Base-by-base conservation (phyloP, 2,888 invertebrate species). In the Ophion slaviceki region DNA sequence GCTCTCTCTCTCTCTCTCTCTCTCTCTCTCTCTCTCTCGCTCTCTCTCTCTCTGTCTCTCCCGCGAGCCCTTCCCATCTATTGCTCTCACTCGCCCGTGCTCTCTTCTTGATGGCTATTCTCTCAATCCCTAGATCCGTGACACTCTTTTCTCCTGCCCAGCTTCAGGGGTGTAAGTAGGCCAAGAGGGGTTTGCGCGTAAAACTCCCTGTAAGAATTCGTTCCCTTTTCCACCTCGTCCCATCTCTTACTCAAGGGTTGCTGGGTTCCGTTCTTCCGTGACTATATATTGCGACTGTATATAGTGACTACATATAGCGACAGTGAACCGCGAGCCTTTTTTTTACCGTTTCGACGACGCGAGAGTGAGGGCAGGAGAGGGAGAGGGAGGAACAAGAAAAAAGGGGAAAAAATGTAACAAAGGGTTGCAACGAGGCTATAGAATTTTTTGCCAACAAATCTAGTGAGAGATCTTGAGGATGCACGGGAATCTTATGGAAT, bases 131-230 rank as follows among this genome's bases (percentile, higher is more conserved):
- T 76, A 71, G 80, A 76, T 80, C 76, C 80, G 84, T 76, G 80
- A 77, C 80, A 80, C 84, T 80, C 80, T 76, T 84, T 80, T 84
- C 80, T 71, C 70, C 80, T 68, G 20, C 71, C 74, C 68, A 79
- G 78, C 72, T 61, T 64, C 62, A 45, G 74, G 68, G 74, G 68
- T 83, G 83, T 79, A 79, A 83, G 83, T 83, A 79, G 74, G 74
- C 83, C 83, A 74, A 78, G 75, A 68, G 82, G 67, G 64, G 57
- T 59, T 40, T 36, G 66, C 77, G 62, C 59, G 78, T 61, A 61
- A 61, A 83, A 83, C 83, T 62, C 78, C 62, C 78, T 66, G 78
- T 83, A 74, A 79, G 78, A 72, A 70, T 45, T 2, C 1, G 40
- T 10, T 17, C 40, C 67, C 6, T 40, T 20, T n/a, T 4, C 68